Base-by-base conservation (phyloP, 1,140 invertebrate species). In the Atopsyche davidsoni region DNA sequence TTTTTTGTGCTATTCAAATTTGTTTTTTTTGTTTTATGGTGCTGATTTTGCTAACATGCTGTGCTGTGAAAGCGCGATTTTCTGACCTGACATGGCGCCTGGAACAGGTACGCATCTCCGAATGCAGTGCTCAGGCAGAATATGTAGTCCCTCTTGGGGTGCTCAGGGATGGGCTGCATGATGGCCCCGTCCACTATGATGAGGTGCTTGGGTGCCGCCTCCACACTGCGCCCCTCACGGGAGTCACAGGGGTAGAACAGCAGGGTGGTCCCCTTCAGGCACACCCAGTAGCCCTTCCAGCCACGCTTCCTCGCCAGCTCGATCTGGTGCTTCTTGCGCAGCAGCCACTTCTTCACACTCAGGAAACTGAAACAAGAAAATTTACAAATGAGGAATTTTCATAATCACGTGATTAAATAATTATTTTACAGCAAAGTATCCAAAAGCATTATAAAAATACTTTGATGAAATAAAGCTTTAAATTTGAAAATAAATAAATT, bases 241-340 rank as follows among this genome's bases (percentile, higher is more conserved):
- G 92, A 92, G 66, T 95, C 92, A 67, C 93, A 96, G 2, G 92
- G 92, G 72, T 96, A 97, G 72, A 98, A 98, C 17, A 97, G 80
- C 16, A 98, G 78, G 14, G 93, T 96, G 10, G 94, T 97, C 47
- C 95, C 95, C 69, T 97, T 97, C 43, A 98, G 76, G 70, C 92
- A 96, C 9, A 97, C 93, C 93, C 94, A 98, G 71, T 98, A 98
- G 39, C 91, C 90, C 72, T 96, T 96, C 95, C 95, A 98, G 50
- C 92, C 92, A 31, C 94, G 80, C 68, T 95, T 94, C 14, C 92
- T 79, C 2, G 94, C 94, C 65, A 97, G 72, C 68, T 98, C 94
- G 57, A 97, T 90, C 72, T 96, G 92, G 70, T 94, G 90, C 69
- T 96, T 96, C 73, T 96, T 96, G 54, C 94, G 83, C 53, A 97